phyloP scores from a whole-genome alignment of 2,113 vertebrate species.

The Otus sunia region DNA sequence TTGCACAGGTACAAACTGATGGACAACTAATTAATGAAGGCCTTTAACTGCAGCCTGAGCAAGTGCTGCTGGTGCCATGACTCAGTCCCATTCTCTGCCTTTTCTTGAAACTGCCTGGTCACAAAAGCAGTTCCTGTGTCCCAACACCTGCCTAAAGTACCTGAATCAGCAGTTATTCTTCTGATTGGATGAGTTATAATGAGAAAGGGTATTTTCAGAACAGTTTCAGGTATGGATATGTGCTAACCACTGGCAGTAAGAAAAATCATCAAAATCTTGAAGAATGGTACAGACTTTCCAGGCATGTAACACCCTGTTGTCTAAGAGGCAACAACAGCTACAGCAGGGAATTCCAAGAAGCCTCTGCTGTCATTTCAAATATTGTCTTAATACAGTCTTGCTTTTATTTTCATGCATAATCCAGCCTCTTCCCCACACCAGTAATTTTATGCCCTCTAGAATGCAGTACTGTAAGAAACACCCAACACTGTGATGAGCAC shows the following conservation, averaged over 20 bases:
- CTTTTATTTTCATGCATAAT: slow-evolving; percentile 4
- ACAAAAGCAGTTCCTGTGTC: background rate
- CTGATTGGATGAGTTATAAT: background rate
- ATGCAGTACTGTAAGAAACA: background rate
- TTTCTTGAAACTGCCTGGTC: background rate
- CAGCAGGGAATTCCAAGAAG: background rate
- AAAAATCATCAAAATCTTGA: background rate
- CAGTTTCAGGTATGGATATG: background rate
- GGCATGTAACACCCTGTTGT: background rate
- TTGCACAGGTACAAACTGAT: background rate
- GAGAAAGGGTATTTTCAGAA: background rate
- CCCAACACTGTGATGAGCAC: background rate
- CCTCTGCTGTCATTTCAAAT: background rate
- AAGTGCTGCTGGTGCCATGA: background rate
- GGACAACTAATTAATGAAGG: background rate
- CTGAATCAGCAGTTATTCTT: background rate
- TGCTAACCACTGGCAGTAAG: background rate
- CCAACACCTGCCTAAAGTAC: background rate
- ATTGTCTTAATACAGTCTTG: background rate
- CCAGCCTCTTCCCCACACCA: background rate
- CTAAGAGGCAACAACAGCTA: background rate
- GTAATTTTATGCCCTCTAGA: background rate
- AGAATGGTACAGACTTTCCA: background rate
- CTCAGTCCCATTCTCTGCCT: background rate
- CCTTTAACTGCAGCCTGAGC: background rate